Evolutionary conservation across 2,888 invertebrate species (phyloP), one percentile per base, ranked within the genome.

Genomic region (Hyppa rectilinea): DNA sequence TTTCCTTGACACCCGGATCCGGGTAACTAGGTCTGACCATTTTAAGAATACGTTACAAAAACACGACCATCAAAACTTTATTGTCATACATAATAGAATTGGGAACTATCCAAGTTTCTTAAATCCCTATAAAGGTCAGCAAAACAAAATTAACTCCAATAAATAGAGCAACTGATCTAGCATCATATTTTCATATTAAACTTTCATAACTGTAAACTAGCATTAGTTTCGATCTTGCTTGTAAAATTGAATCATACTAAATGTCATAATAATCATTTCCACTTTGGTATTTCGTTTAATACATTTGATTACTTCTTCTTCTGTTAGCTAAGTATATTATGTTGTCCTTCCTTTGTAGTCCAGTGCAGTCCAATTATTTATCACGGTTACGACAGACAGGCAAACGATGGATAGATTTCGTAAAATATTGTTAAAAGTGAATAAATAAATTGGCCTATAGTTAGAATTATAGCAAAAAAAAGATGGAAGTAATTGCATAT

Each of bases 51-150:
- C 58, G 70, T 71, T 70, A 14, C 49, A 63, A 73, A 66, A 74
- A 62, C 65, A 80, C 49, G 36, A 60, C 45, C 36, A 85, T 71
- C 56, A 73, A 65, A 59, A 80, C 74, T 75, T 77, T 73, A 80
- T 61, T 73, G 64, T 68, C 61, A 72, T 66, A 45, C 36, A 31
- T 40, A 73, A 62, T 62, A 38, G 29, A 50, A 75, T 75, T 85
- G 85, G 84, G 63, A 56, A 52, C 50, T 49, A 45, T 82, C 84
- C 85, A 85, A 80, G 40, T 47, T 65, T 38, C 20, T 23, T 45
- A 68, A 85, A 83, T 84, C 85, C 84, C 77, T 67, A 17, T 59
- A 83, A 85, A 85, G 84, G 85, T 85, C 78, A 64, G 63, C 68
- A 75, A 69, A 73, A 75, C 70, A 75, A 55, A 56, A 74, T 79